Conservation (phyloP, 2,888 invertebrate genomes). For the Cephus nigrinus region DNA sequence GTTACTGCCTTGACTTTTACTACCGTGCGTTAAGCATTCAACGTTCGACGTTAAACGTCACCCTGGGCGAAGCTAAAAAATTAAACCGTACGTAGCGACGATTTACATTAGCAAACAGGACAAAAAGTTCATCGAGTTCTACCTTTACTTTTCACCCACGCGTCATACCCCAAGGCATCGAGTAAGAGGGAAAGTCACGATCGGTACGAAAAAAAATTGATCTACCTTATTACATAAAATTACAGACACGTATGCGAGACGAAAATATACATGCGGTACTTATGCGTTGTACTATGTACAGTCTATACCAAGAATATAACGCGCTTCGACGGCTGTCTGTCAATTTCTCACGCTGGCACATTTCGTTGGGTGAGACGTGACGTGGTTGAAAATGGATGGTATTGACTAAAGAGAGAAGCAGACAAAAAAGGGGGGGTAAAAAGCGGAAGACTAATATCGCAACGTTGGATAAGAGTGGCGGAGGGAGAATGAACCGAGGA, state of each 20-base stretch:
- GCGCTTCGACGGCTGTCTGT: slow-evolving; percentile 10
- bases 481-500: neutral
- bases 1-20: too few relatives aligned
- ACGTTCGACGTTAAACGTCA: neutral
- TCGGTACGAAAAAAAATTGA: too few relatives aligned
- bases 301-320: slow-evolving; percentile 10
- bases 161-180: too few relatives aligned
- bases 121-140: too few relatives aligned
- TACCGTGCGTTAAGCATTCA: too few relatives aligned
- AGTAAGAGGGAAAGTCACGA: too few relatives aligned
- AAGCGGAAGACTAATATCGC: neutral
- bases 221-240: too few relatives aligned
- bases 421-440: neutral
- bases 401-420: slow-evolving; percentile 8
- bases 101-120: too few relatives aligned
- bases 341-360: slow-evolving; percentile 15
- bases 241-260: too few relatives aligned
- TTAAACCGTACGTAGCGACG: too few relatives aligned
- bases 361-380: slow-evolving; percentile 2
- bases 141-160: too few relatives aligned
- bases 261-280: neutral
- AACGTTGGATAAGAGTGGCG: neutral
- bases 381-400: slow-evolving; percentile 11
- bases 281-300: too few relatives aligned
- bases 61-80: neutral